Percentiles rank a stretch among this genome's conserved stretches.
Evolutionary conservation across 35 echinoderm and acorn worm genomes (phyloP).

Genomic region (Lytechinus pictus): DNA sequence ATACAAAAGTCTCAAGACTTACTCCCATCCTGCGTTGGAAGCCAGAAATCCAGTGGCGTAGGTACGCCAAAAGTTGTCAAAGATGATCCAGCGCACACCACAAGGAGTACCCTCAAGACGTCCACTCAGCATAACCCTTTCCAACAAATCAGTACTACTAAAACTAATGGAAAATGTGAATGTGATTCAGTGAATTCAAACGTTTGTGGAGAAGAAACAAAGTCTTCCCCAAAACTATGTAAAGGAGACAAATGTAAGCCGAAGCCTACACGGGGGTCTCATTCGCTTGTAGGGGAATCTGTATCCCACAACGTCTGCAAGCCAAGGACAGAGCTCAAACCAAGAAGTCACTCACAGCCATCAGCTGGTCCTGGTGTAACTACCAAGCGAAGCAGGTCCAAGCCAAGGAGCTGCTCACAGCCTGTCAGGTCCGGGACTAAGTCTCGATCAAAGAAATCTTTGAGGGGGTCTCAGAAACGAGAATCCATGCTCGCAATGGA

Average conservation of each 20-base stretch:
- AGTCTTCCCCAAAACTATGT: not conserved
- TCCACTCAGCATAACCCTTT: not conserved
- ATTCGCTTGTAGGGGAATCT: not conserved
- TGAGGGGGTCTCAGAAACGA: not conserved
- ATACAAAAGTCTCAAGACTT: not conserved
- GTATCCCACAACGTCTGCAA: not conserved
- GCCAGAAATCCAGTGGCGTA: not conserved
- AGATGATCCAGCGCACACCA: not conserved
- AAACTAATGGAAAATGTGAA: not conserved
- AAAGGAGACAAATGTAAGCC: too few species aligned
- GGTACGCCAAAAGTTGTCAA: not conserved
- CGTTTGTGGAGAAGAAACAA: not conserved
- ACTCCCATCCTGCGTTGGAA: not conserved
- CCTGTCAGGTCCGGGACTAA: not conserved
- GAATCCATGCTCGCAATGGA: conserved; percentile 16
- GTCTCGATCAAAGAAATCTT: too few species aligned
- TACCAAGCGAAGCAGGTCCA: not conserved
- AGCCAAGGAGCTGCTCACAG: not conserved
- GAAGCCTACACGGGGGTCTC: not conserved
- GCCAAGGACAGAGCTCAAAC: not conserved
- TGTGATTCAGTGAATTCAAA: not conserved
- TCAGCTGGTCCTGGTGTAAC: too few species aligned
- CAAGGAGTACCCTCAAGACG: not conserved
- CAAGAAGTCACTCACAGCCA: not conserved
- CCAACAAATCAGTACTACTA: not conserved